Conservation (phyloP, 1,140 invertebrate species). For the Lasaia peninsularis region DNA sequence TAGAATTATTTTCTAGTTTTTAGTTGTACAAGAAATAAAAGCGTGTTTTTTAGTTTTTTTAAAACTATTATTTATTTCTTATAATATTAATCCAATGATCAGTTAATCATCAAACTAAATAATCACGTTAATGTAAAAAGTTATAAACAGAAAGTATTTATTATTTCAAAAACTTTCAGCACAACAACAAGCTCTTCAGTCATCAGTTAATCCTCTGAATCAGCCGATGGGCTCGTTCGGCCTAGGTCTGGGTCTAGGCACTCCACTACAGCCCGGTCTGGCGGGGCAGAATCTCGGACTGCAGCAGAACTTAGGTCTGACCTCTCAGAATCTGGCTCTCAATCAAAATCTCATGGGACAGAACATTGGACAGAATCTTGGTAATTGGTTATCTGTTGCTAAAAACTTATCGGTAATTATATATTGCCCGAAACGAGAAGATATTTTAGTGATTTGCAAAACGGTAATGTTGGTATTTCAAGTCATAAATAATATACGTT, state of each 20-base stretch:
- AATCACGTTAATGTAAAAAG: too few relatives aligned
- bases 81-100: too few relatives aligned
- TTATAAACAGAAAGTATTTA: neutral
- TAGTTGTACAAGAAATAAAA: too few relatives aligned
- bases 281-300: slow-evolving; percentile 36
- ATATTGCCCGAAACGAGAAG: too few relatives aligned
- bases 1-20: too few relatives aligned
- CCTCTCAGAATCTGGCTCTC: slow-evolving; percentile 46
- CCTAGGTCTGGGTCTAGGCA: slow-evolving; percentile 36
- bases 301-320: slow-evolving; percentile 46
- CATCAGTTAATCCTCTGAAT: slow-evolving; percentile 38
- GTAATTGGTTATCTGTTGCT: slow-evolving; percentile 9
- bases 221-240: slow-evolving; percentile 41
- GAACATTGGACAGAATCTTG: slow-evolving; percentile 56
- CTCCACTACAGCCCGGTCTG: slow-evolving; percentile 34
- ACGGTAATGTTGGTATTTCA: too few relatives aligned
- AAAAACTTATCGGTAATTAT: too few relatives aligned
- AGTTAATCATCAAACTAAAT: too few relatives aligned
- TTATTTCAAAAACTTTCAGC: slow-evolving; percentile 33
- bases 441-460: too few relatives aligned
- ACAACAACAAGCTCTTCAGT: slow-evolving; percentile 57
- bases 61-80: too few relatives aligned
- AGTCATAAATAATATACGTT: too few relatives aligned
- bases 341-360: slow-evolving; percentile 63
- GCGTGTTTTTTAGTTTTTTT: too few relatives aligned